Evolutionary conservation across 2,888 invertebrate species (phyloP).

Genomic region (Phania funesta): DNA sequence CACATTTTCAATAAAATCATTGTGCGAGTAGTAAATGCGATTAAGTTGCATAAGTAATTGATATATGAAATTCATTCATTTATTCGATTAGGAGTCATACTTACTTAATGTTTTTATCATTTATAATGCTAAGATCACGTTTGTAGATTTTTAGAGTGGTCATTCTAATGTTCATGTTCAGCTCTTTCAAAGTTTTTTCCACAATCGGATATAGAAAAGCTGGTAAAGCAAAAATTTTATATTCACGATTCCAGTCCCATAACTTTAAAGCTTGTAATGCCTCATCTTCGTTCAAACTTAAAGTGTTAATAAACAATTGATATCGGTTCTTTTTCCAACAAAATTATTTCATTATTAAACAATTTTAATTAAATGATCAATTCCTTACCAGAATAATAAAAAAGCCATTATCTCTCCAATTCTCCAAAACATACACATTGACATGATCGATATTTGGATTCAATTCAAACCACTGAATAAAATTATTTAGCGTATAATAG

Average conservation of each 20-base stretch:
- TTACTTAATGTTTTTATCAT: conserved; percentile 68
- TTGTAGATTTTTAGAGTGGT: conserved; percentile 68
- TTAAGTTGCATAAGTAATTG: no score
- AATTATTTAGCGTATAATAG: conserved; percentile 73
- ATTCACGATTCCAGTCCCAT: conserved; percentile 73
- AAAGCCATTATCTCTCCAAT: conserved; percentile 72
- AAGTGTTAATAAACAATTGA: conserved; percentile 71
- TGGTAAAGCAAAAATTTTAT: conserved; percentile 73
- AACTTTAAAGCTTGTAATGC: conserved; percentile 69
- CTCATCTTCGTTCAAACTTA: conserved; percentile 58
- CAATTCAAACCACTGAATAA: conserved; percentile 69
- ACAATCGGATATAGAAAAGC: conserved; percentile 70
- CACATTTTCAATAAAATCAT: no score
- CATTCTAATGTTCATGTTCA: conserved; percentile 66
- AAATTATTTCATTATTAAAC: not conserved
- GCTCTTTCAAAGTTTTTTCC: conserved; percentile 67
- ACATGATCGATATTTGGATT: conserved; percentile 67
- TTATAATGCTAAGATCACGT: conserved; percentile 58
- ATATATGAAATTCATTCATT: no score
- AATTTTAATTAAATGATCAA: not conserved
- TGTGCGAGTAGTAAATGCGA: no score
- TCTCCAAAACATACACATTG: conserved; percentile 70
- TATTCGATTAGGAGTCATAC: no score
- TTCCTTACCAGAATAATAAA: conserved; percentile 70
- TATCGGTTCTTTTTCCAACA: conserved; percentile 70